phyloP scores from a whole-genome alignment of 2,888 invertebrate genomes.

The Stegophylla sp. region DNA sequence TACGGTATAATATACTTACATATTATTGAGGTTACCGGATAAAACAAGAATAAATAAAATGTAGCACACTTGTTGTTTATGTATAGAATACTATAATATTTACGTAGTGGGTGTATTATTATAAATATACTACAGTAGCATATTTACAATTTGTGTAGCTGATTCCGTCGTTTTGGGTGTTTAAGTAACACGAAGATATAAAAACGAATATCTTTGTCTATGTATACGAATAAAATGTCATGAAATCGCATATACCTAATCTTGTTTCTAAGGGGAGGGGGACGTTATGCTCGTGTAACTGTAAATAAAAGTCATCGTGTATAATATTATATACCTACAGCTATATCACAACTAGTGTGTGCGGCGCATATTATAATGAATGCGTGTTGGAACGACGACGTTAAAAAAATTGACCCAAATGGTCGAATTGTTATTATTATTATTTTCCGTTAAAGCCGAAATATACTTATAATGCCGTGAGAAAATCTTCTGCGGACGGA shows the following conservation, averaged over 20 bases:
- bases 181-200: too few species aligned
- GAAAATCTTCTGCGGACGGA: constrained; percentile 32
- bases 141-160: too few species aligned
- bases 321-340: not conserved
- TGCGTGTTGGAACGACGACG: constrained; percentile 9
- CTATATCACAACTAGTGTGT: constrained; percentile 15
- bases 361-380: not conserved
- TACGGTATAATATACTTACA: too few species aligned
- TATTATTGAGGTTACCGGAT: too few species aligned
- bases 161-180: too few species aligned
- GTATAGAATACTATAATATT: too few species aligned
- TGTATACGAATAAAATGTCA: too few species aligned
- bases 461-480: constrained; percentile 3
- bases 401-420: constrained; percentile 1
- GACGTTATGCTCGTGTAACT: constrained; percentile 9
- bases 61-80: too few species aligned
- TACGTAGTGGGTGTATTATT: too few species aligned
- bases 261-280: not conserved
- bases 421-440: constrained; percentile 16
- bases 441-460: not conserved
- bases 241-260: not conserved
- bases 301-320: not conserved
- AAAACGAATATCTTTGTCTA: too few species aligned
- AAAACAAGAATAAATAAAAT: too few species aligned
- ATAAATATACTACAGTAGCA: too few species aligned